phyloP scores from a whole-genome alignment of 2,888 invertebrate genomes.

The Polyommatus iphigenia region DNA sequence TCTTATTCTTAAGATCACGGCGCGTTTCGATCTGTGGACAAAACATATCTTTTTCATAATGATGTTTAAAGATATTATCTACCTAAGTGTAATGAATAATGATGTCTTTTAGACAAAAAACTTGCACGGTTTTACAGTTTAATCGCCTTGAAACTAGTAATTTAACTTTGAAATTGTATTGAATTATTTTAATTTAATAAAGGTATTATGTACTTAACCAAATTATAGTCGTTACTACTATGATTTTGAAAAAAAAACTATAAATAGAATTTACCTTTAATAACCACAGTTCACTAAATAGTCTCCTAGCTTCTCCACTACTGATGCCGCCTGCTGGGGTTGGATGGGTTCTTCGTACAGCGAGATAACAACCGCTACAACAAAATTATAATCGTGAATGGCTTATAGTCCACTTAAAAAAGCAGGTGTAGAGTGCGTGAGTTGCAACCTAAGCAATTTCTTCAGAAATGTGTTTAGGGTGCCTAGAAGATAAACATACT shows the following conservation, averaged over 20 bases:
- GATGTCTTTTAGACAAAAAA: no score
- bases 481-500: no score
- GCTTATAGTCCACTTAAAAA: no score
- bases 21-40: conserved; percentile 77
- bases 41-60: conserved; percentile 42
- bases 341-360: conserved; percentile 97
- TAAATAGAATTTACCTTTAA: conserved; percentile 82
- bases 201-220: neutral
- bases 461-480: no score
- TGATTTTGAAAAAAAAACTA: neutral
- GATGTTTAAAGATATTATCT: neutral
- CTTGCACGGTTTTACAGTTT: no score
- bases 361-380: conserved; percentile 94
- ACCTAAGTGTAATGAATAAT: no score
- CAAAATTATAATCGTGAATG: conserved; percentile 48
- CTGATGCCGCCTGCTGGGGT: conserved; percentile 97
- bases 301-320: conserved; percentile 98
- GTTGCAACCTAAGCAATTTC: no score
- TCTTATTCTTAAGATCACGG: conserved; percentile 80
- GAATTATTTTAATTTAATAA: neutral
- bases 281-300: conserved; percentile 98
- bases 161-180: neutral
- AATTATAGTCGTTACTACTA: no score
- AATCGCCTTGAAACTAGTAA: neutral
- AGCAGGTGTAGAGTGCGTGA: no score